Evolutionary conservation across 2,888 invertebrate species (phyloP).

Genomic region (Balanococcus diminutus): DNA sequence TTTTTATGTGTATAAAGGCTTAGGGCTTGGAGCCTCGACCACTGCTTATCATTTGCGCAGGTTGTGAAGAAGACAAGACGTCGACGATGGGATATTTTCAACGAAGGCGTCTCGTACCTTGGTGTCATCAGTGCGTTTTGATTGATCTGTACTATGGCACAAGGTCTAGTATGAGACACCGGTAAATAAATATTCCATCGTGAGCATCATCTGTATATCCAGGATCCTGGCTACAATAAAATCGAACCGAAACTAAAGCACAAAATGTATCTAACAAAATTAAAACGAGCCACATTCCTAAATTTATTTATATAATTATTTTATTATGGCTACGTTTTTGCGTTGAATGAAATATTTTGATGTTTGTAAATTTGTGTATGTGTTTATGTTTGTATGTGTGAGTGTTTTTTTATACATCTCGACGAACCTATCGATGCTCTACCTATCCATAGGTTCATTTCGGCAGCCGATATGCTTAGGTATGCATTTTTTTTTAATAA

Average conservation of each 20-base stretch:
- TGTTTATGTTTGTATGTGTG: no score
- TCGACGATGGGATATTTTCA: neutral
- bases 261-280: neutral
- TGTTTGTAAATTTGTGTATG: no score
- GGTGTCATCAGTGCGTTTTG: neutral
- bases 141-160: constrained; percentile 26
- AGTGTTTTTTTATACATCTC: no score
- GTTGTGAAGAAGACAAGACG: neutral
- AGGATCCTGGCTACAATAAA: no score
- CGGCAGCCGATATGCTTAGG: no score
- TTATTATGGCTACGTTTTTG: neutral
- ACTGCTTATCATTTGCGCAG: neutral
- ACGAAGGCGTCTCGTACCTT: constrained; percentile 32
- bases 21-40: neutral
- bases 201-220: no score
- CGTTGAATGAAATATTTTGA: no score
- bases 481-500: no score
- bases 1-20: neutral
- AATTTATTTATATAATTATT: neutral
- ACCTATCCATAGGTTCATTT: no score
- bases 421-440: no score
- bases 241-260: no score
- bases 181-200: neutral
- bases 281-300: neutral
- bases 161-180: constrained; percentile 21